phyloP scores from a whole-genome alignment of 2,113 vertebrate genomes.

The Loxodonta africana region DNA sequence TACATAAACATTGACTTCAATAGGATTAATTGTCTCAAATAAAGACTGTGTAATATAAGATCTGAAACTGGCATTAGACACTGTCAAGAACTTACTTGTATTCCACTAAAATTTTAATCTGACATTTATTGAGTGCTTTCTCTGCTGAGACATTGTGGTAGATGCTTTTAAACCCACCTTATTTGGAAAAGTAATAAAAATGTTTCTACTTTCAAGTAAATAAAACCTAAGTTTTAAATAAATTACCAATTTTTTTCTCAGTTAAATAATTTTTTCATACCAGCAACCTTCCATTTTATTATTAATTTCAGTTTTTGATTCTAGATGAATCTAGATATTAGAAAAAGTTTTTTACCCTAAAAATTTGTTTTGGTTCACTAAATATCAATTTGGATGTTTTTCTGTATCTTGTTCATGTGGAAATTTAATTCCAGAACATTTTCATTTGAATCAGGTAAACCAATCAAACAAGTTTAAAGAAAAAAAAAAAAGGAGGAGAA shows the following conservation, averaged over 20 bases:
- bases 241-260: conserved; percentile 54
- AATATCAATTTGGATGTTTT: conserved; percentile 50
- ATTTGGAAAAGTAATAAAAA: conserved; percentile 67
- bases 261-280: conserved; percentile 56
- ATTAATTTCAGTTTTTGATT: conserved; percentile 52
- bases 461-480: conserved; percentile 33
- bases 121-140: conserved; percentile 57
- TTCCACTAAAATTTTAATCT: conserved; percentile 64
- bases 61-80: conserved; percentile 53
- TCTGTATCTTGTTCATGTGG: conserved; percentile 57
- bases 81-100: conserved; percentile 62
- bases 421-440: conserved; percentile 72
- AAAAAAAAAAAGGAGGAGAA: conserved; percentile 44
- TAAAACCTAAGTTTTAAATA: conserved; percentile 59
- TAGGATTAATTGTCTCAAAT: conserved; percentile 69
- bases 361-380: conserved; percentile 29
- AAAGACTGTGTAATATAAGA: conserved; percentile 62
- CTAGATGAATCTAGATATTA: conserved; percentile 45
- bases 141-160: conserved; percentile 57
- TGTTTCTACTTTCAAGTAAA: conserved; percentile 62
- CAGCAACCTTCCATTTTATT: conserved; percentile 18
- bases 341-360: conserved; percentile 37
- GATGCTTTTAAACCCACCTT: conserved; percentile 65
- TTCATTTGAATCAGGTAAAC: conserved; percentile 72
- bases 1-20: conserved; percentile 45